Evolutionary conservation across 2,797 vertebrate species (phyloP).

Genomic region (Anniella stebbinsi): DNA sequence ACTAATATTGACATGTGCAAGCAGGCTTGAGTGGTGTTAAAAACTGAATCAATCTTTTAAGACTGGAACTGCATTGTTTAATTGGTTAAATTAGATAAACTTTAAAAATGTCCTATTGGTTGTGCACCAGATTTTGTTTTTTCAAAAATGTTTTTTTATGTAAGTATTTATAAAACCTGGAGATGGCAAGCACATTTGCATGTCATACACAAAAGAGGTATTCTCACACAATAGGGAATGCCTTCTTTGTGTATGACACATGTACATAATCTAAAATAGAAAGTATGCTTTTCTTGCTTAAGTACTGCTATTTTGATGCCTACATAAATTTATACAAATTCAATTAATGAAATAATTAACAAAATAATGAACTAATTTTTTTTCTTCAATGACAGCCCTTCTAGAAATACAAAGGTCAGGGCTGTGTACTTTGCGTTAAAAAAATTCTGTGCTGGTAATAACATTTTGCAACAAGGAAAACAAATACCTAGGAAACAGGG

Average conservation of each 20-base stretch:
- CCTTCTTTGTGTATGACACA: background rate
- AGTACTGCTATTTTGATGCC: background rate
- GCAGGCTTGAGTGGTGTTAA: accelerated
- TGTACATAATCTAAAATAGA: background rate
- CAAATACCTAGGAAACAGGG: background rate
- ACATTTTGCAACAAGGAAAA: background rate
- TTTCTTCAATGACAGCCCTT: background rate
- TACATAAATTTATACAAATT: background rate
- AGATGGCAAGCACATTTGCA: background rate
- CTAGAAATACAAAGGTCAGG: background rate
- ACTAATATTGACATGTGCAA: background rate
- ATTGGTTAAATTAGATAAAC: background rate
- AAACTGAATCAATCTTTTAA: accelerated
- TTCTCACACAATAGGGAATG: background rate
- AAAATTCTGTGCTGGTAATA: background rate
- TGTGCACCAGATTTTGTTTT: background rate
- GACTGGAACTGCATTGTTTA: background rate
- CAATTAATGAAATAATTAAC: background rate
- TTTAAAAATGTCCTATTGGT: background rate
- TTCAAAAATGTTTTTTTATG: background rate
- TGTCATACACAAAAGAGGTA: background rate
- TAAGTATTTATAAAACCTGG: background rate
- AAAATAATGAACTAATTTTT: background rate
- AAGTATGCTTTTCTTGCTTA: background rate
- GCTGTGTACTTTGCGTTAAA: background rate